Percentiles rank a stretch among this genome's conserved stretches.
phyloP scores from a whole-genome alignment of 2,888 invertebrate genomes.

The Conus canariensis region DNA sequence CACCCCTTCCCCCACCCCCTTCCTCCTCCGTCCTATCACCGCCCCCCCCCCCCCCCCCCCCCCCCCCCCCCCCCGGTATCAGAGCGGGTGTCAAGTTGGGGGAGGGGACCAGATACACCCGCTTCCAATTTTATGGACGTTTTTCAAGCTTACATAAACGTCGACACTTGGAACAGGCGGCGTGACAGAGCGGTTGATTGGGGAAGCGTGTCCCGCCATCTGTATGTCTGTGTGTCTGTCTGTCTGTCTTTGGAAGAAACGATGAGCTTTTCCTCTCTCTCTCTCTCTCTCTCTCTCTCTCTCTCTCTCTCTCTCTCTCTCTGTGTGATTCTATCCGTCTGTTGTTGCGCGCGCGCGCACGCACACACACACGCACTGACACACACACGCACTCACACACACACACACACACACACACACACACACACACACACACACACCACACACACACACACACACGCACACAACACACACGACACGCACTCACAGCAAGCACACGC shows the following conservation, averaged over 20 bases:
- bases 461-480: too few species aligned
- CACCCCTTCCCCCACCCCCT: not conserved
- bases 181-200: not conserved
- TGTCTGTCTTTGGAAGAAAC: not conserved
- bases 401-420: too few species aligned
- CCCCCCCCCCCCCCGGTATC: too few species aligned
- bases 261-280: not conserved
- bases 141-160: slow-evolving; percentile 9
- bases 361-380: too few species aligned
- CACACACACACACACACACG: too few species aligned
- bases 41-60: too few species aligned
- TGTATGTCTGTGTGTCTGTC: not conserved
- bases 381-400: too few species aligned
- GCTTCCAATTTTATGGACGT: not conserved
- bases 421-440: too few species aligned
- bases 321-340: not conserved
- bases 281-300: not conserved
- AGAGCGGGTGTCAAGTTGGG: not conserved
- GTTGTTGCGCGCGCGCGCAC: too few species aligned
- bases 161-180: not conserved
- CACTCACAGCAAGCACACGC: too few species aligned
- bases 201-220: not conserved
- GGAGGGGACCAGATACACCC: not conserved
- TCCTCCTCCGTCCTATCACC: not conserved
- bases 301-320: slow-evolving; percentile 5